phyloP scores from a whole-genome alignment of 2,888 invertebrate genomes.

The Chironomus riparius region DNA sequence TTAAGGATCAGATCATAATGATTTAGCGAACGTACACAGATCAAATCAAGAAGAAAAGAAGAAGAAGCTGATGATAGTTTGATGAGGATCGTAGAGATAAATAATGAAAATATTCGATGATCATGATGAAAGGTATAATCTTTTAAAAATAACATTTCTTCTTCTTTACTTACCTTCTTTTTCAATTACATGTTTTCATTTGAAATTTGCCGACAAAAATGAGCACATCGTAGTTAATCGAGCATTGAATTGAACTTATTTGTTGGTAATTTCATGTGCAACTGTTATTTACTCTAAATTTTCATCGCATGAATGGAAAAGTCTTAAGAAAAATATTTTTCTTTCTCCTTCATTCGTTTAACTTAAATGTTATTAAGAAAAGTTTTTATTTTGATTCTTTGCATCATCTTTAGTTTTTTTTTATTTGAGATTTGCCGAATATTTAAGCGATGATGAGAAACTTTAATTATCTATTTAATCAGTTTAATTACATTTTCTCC shows the following conservation, averaged over 20 bases:
- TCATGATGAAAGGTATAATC: neutral
- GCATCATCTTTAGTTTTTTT: too few relatives aligned
- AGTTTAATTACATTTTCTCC: too few relatives aligned
- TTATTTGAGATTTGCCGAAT: too few relatives aligned
- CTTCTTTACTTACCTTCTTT: too few relatives aligned
- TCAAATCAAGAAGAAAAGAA: neutral
- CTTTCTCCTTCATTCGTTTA: too few relatives aligned
- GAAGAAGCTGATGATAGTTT: slow-evolving; percentile 3
- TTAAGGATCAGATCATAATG: neutral
- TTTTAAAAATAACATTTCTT: neutral
- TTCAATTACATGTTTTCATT: neutral
- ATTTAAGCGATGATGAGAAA: too few relatives aligned
- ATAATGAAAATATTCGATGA: neutral
- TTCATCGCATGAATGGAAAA: too few relatives aligned
- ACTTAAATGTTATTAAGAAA: too few relatives aligned
- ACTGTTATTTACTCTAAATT: too few relatives aligned
- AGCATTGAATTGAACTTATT: slow-evolving; percentile 3
- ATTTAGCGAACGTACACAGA: neutral
- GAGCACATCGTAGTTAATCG: neutral
- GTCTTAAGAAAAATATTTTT: too few relatives aligned
- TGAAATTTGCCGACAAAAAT: slow-evolving; percentile 6
- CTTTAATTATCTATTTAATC: too few relatives aligned
- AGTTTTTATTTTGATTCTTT: too few relatives aligned
- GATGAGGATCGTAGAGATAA: slow-evolving; percentile 15
- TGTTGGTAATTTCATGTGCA: neutral